Percentiles rank a stretch among this genome's conserved stretches.
These are phyloP conservation scores for Ditula angustiorana DNA, from an alignment of 2,888 invertebrate genomes.

Conservation along the genomic window DNA sequence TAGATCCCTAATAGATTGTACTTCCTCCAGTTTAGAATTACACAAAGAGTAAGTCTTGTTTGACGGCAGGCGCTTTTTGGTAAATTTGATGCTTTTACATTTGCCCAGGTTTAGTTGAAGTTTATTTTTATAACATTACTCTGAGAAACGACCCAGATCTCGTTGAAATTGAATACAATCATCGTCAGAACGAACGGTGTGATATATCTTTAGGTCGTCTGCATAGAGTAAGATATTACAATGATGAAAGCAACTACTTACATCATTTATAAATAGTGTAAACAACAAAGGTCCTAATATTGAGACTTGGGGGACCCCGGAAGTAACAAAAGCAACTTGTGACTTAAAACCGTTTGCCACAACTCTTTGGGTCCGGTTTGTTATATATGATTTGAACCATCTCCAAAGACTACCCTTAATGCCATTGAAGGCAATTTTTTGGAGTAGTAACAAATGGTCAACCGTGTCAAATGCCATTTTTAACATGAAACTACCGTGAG, in stretches of 20 bases:
- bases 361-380: conserved; percentile 42
- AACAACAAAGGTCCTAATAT: conserved; percentile 43
- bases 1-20: conserved; percentile 31
- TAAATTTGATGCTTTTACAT: conserved; percentile 42
- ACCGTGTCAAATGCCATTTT: no score
- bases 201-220: conserved; percentile 41
- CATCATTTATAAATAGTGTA: conserved; percentile 42
- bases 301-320: conserved; percentile 46
- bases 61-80: conserved; percentile 34
- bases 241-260: conserved; percentile 36
- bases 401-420: conserved; percentile 38
- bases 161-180: conserved; percentile 37
- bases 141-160: conserved; percentile 40
- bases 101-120: conserved; percentile 37
- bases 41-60: conserved; percentile 8
- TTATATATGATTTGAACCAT: conserved; percentile 42
- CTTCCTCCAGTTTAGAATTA: neutral
- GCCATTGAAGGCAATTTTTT: conserved; percentile 35
- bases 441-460: neutral
- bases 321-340: conserved; percentile 13
- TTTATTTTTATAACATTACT: conserved; percentile 40
- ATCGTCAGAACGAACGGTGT: conserved; percentile 16
- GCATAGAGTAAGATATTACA: conserved; percentile 40
- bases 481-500: no score
- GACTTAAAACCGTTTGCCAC: conserved; percentile 38